A percentile compares a stretch with the other conserved stretches of the same genome.
Conservation (phyloP, 1,140 invertebrate genomes). For the Chironomus tepperi region DNA sequence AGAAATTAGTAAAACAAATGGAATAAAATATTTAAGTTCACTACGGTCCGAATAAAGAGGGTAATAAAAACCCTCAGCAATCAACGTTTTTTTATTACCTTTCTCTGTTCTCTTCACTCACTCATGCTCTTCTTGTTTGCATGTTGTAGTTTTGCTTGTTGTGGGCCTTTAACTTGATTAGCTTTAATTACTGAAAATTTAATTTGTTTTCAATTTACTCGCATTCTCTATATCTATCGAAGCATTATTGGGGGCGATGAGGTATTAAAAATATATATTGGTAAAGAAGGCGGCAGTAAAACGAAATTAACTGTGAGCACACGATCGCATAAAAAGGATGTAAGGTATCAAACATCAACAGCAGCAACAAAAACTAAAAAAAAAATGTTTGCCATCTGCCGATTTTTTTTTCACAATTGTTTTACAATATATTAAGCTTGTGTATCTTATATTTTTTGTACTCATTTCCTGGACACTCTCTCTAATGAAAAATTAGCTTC, state of each 20-base stretch:
- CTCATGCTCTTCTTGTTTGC: not conserved
- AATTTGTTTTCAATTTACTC: slow-evolving; percentile 20
- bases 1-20: slow-evolving; percentile 13
- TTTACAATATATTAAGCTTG: not conserved
- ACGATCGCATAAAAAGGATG: slow-evolving; percentile 23
- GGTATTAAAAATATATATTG: no score
- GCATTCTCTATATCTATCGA: not conserved
- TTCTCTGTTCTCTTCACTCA: not conserved
- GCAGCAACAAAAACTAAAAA: not conserved
- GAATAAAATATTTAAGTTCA: not conserved
- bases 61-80: not conserved
- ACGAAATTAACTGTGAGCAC: slow-evolving; percentile 17
- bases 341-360: not conserved
- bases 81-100: not conserved
- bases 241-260: not conserved
- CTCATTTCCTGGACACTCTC: not conserved
- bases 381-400: slow-evolving; percentile 15
- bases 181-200: slow-evolving; percentile 19
- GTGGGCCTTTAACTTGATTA: slow-evolving; percentile 15
- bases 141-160: not conserved
- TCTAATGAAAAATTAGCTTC: slow-evolving; percentile 17
- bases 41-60: not conserved
- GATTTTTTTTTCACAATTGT: not conserved
- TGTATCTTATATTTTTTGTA: not conserved
- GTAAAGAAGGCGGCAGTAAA: not conserved